A percentile compares a stretch with the other conserved stretches of the same genome.
Evolutionary conservation across 2,797 vertebrate genomes (phyloP).

Genomic region (Myiothlypis coronata): DNA sequence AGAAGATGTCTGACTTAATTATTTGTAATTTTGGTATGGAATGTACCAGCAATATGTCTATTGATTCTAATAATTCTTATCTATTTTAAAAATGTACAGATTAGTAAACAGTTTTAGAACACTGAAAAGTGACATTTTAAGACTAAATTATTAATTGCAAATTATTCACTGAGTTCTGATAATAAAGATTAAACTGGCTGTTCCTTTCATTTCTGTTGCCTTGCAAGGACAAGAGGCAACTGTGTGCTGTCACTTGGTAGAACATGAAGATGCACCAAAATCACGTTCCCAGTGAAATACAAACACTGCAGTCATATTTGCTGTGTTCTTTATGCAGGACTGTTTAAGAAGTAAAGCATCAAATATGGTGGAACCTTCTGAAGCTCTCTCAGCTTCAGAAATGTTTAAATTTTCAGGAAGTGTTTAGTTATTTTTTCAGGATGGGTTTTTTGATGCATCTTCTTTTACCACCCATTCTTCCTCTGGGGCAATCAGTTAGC

Average conservation of each 20-base stretch:
- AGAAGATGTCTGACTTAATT: not conserved
- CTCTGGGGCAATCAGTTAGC: not conserved
- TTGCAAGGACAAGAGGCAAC: not conserved
- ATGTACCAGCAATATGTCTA: not conserved
- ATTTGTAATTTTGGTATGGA: not conserved
- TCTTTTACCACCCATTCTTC: not conserved
- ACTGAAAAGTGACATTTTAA: not conserved
- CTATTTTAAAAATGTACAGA: not conserved
- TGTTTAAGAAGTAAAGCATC: not conserved
- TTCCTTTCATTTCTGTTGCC: not conserved
- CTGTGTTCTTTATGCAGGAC: not conserved
- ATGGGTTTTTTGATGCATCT: not conserved
- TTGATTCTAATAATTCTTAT: not conserved
- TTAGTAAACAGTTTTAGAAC: not conserved
- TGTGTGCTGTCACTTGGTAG: not conserved
- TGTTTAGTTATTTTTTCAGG: not conserved
- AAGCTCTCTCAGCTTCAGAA: not conserved
- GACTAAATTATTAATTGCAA: not conserved
- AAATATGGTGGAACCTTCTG: not conserved
- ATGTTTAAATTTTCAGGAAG: not conserved
- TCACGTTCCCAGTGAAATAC: not conserved
- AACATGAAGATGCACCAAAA: not conserved
- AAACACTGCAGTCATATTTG: not conserved
- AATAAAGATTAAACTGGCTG: not conserved
- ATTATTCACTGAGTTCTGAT: conserved; percentile 5